Evolutionary conservation across 2,113 vertebrate species (phyloP), one percentile per base, ranked within the genome.

Genomic region (Oncorhynchus clarkii): DNA sequence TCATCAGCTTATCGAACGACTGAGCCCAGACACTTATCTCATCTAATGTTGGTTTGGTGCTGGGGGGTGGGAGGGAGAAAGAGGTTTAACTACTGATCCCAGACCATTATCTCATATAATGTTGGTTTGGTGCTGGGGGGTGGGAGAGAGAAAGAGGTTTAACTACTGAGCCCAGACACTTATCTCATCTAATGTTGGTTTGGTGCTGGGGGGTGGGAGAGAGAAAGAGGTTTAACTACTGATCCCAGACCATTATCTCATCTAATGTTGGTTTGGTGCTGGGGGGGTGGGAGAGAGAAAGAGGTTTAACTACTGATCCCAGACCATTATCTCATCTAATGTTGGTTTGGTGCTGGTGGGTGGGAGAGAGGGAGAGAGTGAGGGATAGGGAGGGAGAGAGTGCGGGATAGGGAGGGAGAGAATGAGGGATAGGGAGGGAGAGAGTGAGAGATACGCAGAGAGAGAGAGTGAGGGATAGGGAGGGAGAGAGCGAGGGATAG

Each of bases 1-100:
- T 96, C 97, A 99, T 97, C 93, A 99, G 94, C 95, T 97, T 97
- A 91, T 99, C 97, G 0, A 99, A 99, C 27, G 97, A 98, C 90
- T 96, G 96, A 1, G 95, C 93, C 98, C 98, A 99, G 79, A 95
- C 93, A 70, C 87, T 94, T 62, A 97, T 93, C 92, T 99, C 97
- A 69, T 98, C 96, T 0, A 86, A 82, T 0, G 93, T 95, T 0
- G 97, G 96, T 68, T 95, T 92, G 88, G 91, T 27, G 75, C 97
- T 93, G 86, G 16, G 20, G 20, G 57, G 64, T 48, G 34, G 5
- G 7, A 9, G 34, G 0, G 34, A 39, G 7, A 39, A 34, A 31
- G 31, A 34, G 31, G 31, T 34, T 34, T 5, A 99, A 99, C 29
- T 96, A 98, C 90, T 96, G 96, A 1, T 95, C 93, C 97, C 98